phyloP scores from a whole-genome alignment of 2,797 vertebrate species.

The Karalla daura region DNA sequence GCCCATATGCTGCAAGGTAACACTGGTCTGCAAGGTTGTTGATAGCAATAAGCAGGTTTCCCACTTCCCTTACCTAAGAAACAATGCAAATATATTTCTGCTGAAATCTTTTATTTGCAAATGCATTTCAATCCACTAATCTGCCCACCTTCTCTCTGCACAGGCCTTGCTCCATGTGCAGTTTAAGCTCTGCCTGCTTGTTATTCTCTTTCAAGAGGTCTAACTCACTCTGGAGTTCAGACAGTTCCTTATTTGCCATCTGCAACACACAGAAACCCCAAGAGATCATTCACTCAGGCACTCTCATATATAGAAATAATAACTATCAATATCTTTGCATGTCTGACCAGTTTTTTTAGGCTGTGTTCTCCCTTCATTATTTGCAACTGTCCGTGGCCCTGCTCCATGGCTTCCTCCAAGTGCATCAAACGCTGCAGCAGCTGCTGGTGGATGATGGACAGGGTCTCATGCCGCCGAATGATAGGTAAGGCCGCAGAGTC shows the following conservation, averaged over 20 bases:
- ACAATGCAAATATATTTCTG: slow-evolving; percentile 10
- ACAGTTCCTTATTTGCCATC: slow-evolving; percentile 80
- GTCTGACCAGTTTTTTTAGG: slow-evolving; percentile 76
- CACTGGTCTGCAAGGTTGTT: slow-evolving; percentile 83
- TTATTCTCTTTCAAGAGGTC: slow-evolving; percentile 74
- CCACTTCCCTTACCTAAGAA: slow-evolving; percentile 75
- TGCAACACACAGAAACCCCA: slow-evolving; percentile 40
- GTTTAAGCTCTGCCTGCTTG: slow-evolving; percentile 75
- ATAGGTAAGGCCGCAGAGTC: slow-evolving; percentile 78
- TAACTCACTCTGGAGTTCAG: slow-evolving; percentile 77
- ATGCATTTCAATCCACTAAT: neutral
- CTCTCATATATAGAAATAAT: neutral
- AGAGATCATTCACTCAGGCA: neutral
- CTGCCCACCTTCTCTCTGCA: slow-evolving; percentile 77
- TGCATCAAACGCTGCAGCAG: slow-evolving; percentile 70
- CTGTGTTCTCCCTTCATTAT: slow-evolving; percentile 76
- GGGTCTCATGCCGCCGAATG: slow-evolving; percentile 78
- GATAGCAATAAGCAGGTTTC: slow-evolving; percentile 74
- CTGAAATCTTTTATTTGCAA: neutral
- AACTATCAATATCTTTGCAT: neutral
- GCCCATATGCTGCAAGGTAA: slow-evolving; percentile 68
- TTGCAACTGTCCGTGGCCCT: slow-evolving; percentile 72
- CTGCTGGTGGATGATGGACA: slow-evolving; percentile 77
- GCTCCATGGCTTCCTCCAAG: slow-evolving; percentile 79
- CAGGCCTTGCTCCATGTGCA: slow-evolving; percentile 70